Base-by-base conservation (phyloP, 1,140 invertebrate genomes). In the Kradibia gibbosae region DNA sequence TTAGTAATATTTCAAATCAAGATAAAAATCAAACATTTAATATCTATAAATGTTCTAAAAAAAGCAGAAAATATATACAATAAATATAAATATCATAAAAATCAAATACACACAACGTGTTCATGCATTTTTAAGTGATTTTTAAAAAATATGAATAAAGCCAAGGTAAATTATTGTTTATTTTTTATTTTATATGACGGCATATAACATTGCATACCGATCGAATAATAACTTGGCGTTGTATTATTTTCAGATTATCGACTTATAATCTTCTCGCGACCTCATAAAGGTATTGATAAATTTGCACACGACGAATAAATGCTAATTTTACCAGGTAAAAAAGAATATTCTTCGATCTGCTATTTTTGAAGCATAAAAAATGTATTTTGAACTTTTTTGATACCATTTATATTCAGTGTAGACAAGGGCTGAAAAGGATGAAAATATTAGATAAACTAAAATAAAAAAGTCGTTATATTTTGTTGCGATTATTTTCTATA, bases 211-310 rank as follows among this genome's bases (percentile, higher is more conserved):
- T n/a, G 50, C 25, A 3, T 8, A 4, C n/a, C 4, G 13, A 36
- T 1, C n/a, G 7, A 22, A 39, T 57, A 34, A 11, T 15, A 1
- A 60, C 2, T 4, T 39, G 0, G 31, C 20, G 8, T 39, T 60
- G 34, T 11, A 50, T 45, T 53, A 70, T 78, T 36, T 53, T 31
- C 20, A 70, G 36, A 70, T 48, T 78, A 78, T 78, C 39, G 60
- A 70, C 62, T 67, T 70, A 53, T 53, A 78, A 76, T 76, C 74
- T 42, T 20, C 55, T 48, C 36, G 45, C n/a, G n/a, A n/a, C n/a
- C 28, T 78, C 25, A 65, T 78, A 36, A 78, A 53, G 60, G 70
- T 53, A 53, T 65, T 8, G 57, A 42, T 31, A 34, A 57, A 25
- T 28, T 28, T 8, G 57, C 36, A 25, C 15, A 22, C 10, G n/a